Percentiles rank a stretch among this genome's conserved stretches.
These are phyloP conservation scores for Sesia apiformis DNA, from an alignment of 2,888 invertebrate species.

Conservation along the genomic window DNA sequence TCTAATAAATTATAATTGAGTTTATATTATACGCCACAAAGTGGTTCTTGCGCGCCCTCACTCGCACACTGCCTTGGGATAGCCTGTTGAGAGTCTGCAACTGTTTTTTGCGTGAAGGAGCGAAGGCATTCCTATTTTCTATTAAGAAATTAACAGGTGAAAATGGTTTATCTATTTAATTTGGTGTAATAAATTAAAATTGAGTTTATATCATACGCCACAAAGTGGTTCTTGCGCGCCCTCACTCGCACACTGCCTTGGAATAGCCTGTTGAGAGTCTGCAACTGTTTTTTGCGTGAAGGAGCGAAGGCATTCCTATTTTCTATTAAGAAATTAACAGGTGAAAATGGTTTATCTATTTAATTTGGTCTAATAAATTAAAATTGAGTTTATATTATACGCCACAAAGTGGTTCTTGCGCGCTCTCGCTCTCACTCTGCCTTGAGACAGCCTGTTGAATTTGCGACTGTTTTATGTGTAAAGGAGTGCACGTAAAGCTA, in stretches of 20 bases:
- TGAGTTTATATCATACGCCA: slow-evolving; percentile 92
- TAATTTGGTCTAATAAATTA: too few relatives aligned
- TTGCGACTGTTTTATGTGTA: slow-evolving; percentile 70
- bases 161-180: slow-evolving; percentile 90
- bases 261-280: too few relatives aligned
- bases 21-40: slow-evolving; percentile 98
- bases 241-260: too few relatives aligned
- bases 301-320: too few relatives aligned
- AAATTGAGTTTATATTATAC: too few relatives aligned
- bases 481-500: slow-evolving; percentile 73
- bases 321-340: too few relatives aligned
- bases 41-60: slow-evolving; percentile 98
- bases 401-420: slow-evolving; percentile 99
- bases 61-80: slow-evolving; percentile 96
- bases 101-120: slow-evolving; percentile 96
- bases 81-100: slow-evolving; percentile 97
- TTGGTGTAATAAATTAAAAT: too few relatives aligned
- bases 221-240: slow-evolving; percentile 97
- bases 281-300: too few relatives aligned
- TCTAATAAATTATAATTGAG: too few relatives aligned
- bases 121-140: slow-evolving; percentile 43
- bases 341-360: too few relatives aligned
- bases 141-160: slow-evolving; percentile 86
- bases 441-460: slow-evolving; percentile 91
- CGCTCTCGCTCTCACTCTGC: slow-evolving; percentile 93